These are phyloP conservation scores for Sapayoa aenigma DNA, from an alignment of 2,113 vertebrate species.

Conservation along the genomic window DNA sequence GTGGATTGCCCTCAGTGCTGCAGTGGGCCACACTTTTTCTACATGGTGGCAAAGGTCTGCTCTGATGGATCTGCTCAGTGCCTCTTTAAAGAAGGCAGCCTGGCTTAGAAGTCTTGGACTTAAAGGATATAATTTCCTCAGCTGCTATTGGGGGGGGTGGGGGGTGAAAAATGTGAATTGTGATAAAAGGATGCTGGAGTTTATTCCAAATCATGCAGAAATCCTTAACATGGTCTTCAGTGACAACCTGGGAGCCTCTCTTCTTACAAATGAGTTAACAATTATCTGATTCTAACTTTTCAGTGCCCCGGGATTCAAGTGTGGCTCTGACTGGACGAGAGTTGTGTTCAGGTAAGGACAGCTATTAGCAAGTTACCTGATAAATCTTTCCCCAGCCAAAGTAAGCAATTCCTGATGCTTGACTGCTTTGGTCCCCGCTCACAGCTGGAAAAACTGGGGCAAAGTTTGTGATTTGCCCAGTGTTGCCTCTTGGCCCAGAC, in stretches of 20 bases:
- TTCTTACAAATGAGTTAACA: not conserved
- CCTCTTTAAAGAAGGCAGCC: not conserved
- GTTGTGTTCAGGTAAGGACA: slow-evolving; percentile 89
- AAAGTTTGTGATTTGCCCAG: not conserved
- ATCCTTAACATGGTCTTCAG: not conserved
- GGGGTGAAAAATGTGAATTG: not conserved
- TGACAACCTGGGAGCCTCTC: not conserved
- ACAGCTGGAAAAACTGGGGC: not conserved
- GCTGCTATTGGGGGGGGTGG: not conserved
- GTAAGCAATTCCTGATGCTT: not conserved
- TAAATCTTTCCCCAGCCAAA: not conserved
- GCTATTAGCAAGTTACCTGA: not conserved
- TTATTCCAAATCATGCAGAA: not conserved
- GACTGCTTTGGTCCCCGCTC: not conserved
- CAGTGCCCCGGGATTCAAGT: slow-evolving; percentile 95
- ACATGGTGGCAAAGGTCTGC: not conserved
- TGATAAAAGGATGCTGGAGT: not conserved
- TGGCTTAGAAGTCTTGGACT: not conserved
- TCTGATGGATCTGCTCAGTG: not conserved
- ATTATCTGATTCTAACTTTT: not conserved
- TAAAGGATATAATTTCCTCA: not conserved
- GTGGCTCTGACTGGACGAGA: slow-evolving; percentile 95
- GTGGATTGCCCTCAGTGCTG: not conserved
- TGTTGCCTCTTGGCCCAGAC: not conserved
- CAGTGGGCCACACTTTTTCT: not conserved